Evolutionary conservation across 2,888 invertebrate genomes (phyloP).

Genomic region (Embidobia sp.): DNA sequence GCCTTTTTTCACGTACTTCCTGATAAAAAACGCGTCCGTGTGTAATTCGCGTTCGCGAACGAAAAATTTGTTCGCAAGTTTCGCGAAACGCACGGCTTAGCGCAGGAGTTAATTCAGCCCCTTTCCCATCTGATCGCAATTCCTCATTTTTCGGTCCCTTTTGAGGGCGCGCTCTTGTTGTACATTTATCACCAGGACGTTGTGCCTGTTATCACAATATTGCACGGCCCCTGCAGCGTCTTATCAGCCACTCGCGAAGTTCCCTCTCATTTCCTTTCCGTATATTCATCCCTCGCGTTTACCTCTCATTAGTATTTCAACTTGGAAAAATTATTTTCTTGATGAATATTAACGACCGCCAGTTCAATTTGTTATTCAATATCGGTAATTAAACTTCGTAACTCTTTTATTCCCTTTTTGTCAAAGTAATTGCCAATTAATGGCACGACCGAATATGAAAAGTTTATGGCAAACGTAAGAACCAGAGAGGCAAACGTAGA

Average conservation of each 20-base stretch:
- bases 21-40: too few species aligned
- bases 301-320: constrained; percentile 48
- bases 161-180: constrained; percentile 43
- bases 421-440: not conserved
- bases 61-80: too few species aligned
- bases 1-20: too few species aligned
- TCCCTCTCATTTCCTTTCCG: constrained; percentile 49
- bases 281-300: constrained; percentile 38
- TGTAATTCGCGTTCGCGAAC: too few species aligned
- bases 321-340: constrained; percentile 27
- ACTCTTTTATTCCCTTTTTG: not conserved
- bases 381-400: too few species aligned
- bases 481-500: too few species aligned
- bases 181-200: constrained; percentile 72
- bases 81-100: too few species aligned
- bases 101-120: constrained; percentile 37
- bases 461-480: too few species aligned
- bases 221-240: constrained; percentile 68
- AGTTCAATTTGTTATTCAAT: constrained; percentile 18
- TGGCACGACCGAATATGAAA: too few species aligned
- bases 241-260: constrained; percentile 69
- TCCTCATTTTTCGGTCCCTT: constrained; percentile 55
- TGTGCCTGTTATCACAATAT: constrained; percentile 74
- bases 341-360: constrained; percentile 28
- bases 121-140: constrained; percentile 49